Base-by-base conservation (phyloP, 2,797 vertebrate species). In the Xerus rutilus region DNA sequence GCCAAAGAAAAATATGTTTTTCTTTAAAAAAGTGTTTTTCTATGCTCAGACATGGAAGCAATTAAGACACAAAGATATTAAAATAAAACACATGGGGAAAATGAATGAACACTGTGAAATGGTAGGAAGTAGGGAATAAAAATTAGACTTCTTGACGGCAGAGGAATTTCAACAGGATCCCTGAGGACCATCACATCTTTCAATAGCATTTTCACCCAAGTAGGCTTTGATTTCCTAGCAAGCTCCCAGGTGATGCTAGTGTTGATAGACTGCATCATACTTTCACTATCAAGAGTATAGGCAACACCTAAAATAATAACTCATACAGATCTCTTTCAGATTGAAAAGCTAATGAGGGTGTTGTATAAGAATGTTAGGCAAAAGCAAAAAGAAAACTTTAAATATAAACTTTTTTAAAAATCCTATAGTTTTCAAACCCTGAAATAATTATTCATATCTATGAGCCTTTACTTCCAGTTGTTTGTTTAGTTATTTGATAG, bases 41-140 rank as follows among this genome's bases (percentile, higher is more conserved):
- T 87, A 3, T 81, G n/a, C 45, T 79, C 32, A 87, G 21, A 84
- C 45, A 74, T 32, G 57, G 64, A 23, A 84, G 69, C 88, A 91
- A 84, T 88, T 87, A 96, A 54, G 25, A 90, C 35, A 72, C 1
- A 82, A 49, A 21, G 35, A 89, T 73, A 89, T 21, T 92, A 45
- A 96, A 83, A 35, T 59, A 65, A 94, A 94, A 81, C 23, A 72
- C 49, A 72, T 49, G 62, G 35, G 76, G 65, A 54, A 49, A 86
- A 94, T 5, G 28, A 91, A 35, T 35, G 30, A 90, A 39, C 11
- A 32, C 35, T 47, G 20, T 35, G 65, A 28, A 85, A 59, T 49
- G 3, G 54, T 54, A 82, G 30, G 35, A 91, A 54, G 21, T 3
- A 35, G 7, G 5, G 23, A 39, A 35, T 30, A 15, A 64, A 47